phyloP scores from a whole-genome alignment of 1,140 invertebrate species.

The Micrasema longulum region DNA sequence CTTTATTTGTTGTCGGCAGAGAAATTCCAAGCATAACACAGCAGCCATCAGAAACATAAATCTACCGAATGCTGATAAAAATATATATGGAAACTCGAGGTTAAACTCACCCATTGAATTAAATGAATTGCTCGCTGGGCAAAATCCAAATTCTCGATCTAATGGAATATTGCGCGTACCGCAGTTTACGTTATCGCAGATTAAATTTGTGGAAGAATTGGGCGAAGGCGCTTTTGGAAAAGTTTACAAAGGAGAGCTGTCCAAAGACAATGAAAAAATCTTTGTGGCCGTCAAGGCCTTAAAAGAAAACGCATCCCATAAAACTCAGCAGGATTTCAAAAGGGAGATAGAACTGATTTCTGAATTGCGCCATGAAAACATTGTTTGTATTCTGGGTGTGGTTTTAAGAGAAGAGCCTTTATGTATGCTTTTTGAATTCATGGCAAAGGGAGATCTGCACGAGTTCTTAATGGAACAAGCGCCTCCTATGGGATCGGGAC shows the following conservation, averaged over 20 bases:
- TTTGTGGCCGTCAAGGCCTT: constrained; percentile 95
- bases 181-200: constrained; percentile 81
- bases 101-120: constrained; percentile 81
- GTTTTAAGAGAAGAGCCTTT: constrained; percentile 91
- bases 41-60: constrained; percentile 75
- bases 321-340: constrained; percentile 92
- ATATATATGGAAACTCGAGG: constrained; percentile 79
- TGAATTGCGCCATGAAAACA: constrained; percentile 94
- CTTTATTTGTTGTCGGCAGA: constrained; percentile 66
- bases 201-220: constrained; percentile 92
- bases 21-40: constrained; percentile 68
- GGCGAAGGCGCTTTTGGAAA: constrained; percentile 97
- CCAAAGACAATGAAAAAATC: constrained; percentile 74
- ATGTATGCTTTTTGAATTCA: constrained; percentile 97
- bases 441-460: constrained; percentile 94
- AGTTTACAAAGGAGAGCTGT: constrained; percentile 94
- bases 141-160: constrained; percentile 68
- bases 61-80: constrained; percentile 78
- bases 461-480: constrained; percentile 93
- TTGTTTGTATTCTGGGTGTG: constrained; percentile 94
- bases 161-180: constrained; percentile 73
- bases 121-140: constrained; percentile 77
- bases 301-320: constrained; percentile 91
- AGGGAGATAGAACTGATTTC: constrained; percentile 93
- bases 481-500: constrained; percentile 77